These are phyloP conservation scores for Acholoe squamosa DNA, from an alignment of 2,888 invertebrate genomes.

Conservation along the genomic window DNA sequence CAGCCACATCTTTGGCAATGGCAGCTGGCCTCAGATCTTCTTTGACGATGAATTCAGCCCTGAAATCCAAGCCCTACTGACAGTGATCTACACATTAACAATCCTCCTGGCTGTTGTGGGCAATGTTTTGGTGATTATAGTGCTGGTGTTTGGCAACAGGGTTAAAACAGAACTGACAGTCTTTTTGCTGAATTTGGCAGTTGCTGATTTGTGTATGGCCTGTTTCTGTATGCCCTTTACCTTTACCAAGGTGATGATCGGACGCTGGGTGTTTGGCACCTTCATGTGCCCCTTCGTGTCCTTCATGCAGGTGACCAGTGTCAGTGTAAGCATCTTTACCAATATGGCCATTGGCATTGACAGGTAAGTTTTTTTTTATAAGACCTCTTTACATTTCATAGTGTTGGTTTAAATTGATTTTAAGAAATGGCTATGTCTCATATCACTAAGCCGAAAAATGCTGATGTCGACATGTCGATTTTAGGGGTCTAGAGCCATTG, in stretches of 20 bases:
- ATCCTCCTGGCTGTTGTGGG: slow-evolving; percentile 67
- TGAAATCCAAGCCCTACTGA: slow-evolving; percentile 35
- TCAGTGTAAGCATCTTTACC: slow-evolving; percentile 70
- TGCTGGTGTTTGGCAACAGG: slow-evolving; percentile 67
- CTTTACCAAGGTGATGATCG: slow-evolving; percentile 83
- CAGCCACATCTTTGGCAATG: neutral
- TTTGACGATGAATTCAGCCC: slow-evolving; percentile 10
- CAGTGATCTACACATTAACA: slow-evolving; percentile 67
- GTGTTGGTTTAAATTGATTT: neutral
- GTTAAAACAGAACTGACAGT: slow-evolving; percentile 68
- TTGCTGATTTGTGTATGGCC: slow-evolving; percentile 73
- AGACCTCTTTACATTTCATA: neutral
- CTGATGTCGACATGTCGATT: too few species aligned
- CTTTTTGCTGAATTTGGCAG: slow-evolving; percentile 71
- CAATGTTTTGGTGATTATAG: slow-evolving; percentile 70
- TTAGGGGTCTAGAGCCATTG: too few species aligned
- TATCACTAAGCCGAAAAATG: too few species aligned
- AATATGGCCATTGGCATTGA: slow-evolving; percentile 71
- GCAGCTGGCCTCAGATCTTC: neutral
- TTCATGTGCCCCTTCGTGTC: slow-evolving; percentile 82
- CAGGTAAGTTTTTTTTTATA: slow-evolving; percentile 63
- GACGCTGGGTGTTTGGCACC: slow-evolving; percentile 82
- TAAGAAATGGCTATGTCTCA: too few species aligned
- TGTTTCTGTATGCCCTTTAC: slow-evolving; percentile 74
- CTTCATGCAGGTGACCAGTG: slow-evolving; percentile 70